Evolutionary conservation across 2,888 invertebrate genomes (phyloP).

Genomic region (Diarsia dahlii): DNA sequence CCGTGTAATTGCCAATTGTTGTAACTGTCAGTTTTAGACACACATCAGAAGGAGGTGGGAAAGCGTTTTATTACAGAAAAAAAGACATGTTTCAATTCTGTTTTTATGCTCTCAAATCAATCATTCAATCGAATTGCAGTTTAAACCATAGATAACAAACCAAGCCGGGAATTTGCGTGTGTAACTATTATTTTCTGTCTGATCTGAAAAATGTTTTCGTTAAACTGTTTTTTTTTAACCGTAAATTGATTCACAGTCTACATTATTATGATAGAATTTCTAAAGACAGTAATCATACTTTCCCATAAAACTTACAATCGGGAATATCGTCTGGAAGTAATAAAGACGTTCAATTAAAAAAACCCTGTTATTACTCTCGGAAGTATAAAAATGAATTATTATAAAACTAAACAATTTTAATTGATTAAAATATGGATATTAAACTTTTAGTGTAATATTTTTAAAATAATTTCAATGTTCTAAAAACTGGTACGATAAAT

Average conservation of each 20-base stretch:
- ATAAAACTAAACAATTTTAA: constrained; percentile 33
- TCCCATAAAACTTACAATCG: constrained; percentile 6
- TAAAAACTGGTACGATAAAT: constrained; percentile 48
- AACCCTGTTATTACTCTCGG: not conserved
- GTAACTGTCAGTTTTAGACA: constrained; percentile 26
- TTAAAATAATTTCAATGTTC: constrained; percentile 34
- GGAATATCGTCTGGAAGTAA: not conserved
- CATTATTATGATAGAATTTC: not conserved
- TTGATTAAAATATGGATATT: constrained; percentile 44
- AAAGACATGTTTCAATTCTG: constrained; percentile 3
- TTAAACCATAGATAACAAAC: not conserved
- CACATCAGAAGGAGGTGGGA: constrained; percentile 19
- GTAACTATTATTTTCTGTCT: not conserved
- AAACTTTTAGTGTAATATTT: constrained; percentile 17
- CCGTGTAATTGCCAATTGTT: constrained; percentile 60
- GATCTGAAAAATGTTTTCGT: not conserved
- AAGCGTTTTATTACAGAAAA: constrained; percentile 19
- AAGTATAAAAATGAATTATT: constrained; percentile 18
- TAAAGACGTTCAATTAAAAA: constrained; percentile 30
- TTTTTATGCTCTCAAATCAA: constrained; percentile 2
- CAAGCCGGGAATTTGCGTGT: not conserved
- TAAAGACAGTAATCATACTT: not conserved
- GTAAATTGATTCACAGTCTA: not conserved
- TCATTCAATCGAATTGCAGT: not conserved
- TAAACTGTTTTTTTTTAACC: not conserved